These are phyloP conservation scores for Selene dorsalis DNA, from an alignment of 2,797 vertebrate genomes.

Conservation along the genomic window DNA sequence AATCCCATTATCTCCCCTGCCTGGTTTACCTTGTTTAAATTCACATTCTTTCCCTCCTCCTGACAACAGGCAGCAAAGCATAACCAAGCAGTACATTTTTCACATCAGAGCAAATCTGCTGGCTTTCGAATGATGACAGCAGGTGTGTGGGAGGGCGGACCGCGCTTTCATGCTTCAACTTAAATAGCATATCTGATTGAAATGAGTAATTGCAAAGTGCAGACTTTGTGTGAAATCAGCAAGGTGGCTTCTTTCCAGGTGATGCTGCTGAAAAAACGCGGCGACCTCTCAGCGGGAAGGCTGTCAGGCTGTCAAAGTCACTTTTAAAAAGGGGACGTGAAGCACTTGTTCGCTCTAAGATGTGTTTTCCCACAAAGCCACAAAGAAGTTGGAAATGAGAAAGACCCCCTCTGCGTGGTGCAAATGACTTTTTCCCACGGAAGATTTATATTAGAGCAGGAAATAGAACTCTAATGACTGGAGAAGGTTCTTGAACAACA, in stretches of 20 bases:
- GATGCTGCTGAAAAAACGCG: background rate
- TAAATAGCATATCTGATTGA: constrained; percentile 63
- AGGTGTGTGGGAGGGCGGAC: constrained; percentile 70
- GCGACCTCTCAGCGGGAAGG: background rate
- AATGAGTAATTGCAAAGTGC: constrained; percentile 50
- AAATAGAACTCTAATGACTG: constrained; percentile 31
- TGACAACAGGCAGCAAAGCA: constrained; percentile 25
- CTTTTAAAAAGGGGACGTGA: constrained; percentile 12
- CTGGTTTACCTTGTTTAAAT: constrained; percentile 28
- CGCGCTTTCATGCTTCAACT: constrained; percentile 48
- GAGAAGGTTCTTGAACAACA: background rate
- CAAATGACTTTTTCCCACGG: constrained; percentile 40
- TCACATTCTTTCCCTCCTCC: background rate
- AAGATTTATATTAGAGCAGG: constrained; percentile 16
- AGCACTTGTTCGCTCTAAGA: constrained; percentile 16
- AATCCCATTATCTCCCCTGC: constrained; percentile 29
- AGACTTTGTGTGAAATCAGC: constrained; percentile 20
- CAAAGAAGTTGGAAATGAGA: constrained; percentile 9
- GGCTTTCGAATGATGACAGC: constrained; percentile 54
- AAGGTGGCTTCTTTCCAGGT: constrained; percentile 20
- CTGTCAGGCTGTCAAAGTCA: too few relatives aligned
- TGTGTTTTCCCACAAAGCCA: constrained; percentile 10
- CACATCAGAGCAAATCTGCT: constrained; percentile 44
- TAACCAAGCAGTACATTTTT: constrained; percentile 29
- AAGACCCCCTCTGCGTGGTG: background rate